Evolutionary conservation across 2,113 vertebrate species (phyloP), one percentile per base, ranked within the genome.

Genomic region (Anolis carolinensis): DNA sequence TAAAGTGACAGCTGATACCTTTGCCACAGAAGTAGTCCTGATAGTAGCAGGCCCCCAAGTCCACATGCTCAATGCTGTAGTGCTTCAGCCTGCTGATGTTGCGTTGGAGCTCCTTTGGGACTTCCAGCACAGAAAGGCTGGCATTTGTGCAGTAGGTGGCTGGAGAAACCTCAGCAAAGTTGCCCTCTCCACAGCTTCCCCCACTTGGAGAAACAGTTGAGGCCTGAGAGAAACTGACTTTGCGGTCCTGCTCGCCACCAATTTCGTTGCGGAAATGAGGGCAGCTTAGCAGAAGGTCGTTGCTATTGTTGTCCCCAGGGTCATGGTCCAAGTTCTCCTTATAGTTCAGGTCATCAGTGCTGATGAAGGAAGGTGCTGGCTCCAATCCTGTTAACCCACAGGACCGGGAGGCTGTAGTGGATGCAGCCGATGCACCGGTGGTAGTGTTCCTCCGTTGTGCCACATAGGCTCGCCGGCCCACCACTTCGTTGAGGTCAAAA

Each of bases 221-320:
- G 0, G 97, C 97, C 87, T 93, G 95, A 25, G 97, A 96, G 84
- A 99, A 98, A 93, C 98, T 98, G 90, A 99, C 93, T 30, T 97
- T 96, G 68, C 97, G 97, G 48, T 99, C 98, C 0, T 89, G 91
- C 11, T 93, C 89, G 10, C 98, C 98, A 0, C 98, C 98, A 0
- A 97, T 97, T 94, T 99, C 98, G 0, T 99, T 99, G 23, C 98
- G 96, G 92, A 99, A 99, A 86, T 98, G 98, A 0, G 98, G 98
- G 88, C 98, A 99, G 94, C 96, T 98, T 34, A 99, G 97, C 36
- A 99, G 96, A 4, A 99, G 95, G 0, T 95, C 96, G 1, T 97
- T 98, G 93, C 93, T 96, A 79, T 92, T 97, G 91, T 96, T 88
- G 0, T 98, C 97, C 0, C 96, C 92, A 0, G 92, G 87, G 65